These are phyloP conservation scores for Saccopteryx bilineata DNA, from an alignment of 2,113 vertebrate species.

Conservation along the genomic window DNA sequence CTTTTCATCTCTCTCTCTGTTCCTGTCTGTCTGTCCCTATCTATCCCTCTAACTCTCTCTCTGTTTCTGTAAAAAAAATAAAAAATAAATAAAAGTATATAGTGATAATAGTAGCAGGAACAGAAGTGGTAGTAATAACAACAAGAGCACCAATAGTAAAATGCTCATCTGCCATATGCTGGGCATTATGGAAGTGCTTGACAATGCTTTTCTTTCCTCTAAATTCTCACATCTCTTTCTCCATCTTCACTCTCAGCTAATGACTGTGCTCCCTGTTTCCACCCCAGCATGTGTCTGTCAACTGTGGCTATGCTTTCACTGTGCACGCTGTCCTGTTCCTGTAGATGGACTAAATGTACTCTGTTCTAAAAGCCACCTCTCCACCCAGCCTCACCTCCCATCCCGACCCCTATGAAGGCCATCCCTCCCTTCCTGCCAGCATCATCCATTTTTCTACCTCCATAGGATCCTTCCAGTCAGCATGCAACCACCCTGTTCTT, in stretches of 20 bases:
- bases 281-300: background rate
- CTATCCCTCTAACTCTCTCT: too few relatives aligned
- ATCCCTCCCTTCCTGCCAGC: background rate
- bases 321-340: background rate
- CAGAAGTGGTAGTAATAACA: background rate
- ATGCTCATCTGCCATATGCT: background rate
- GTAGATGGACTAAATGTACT: background rate
- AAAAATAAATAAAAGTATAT: background rate
- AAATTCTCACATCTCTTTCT: background rate
- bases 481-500: background rate
- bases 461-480: background rate
- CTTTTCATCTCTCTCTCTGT: too few relatives aligned
- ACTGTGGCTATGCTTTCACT: background rate
- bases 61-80: too few relatives aligned
- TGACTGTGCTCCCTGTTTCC: background rate
- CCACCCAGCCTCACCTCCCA: background rate
- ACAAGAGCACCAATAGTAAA: background rate
- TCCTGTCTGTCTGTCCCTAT: too few relatives aligned
- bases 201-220: background rate
- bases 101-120: background rate
- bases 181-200: background rate
- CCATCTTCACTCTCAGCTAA: background rate
- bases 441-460: too few relatives aligned
- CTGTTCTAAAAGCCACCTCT: background rate
- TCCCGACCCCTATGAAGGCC: background rate